These are phyloP conservation scores for Episyrphus balteatus DNA, from an alignment of 1,140 invertebrate species.

Conservation along the genomic window DNA sequence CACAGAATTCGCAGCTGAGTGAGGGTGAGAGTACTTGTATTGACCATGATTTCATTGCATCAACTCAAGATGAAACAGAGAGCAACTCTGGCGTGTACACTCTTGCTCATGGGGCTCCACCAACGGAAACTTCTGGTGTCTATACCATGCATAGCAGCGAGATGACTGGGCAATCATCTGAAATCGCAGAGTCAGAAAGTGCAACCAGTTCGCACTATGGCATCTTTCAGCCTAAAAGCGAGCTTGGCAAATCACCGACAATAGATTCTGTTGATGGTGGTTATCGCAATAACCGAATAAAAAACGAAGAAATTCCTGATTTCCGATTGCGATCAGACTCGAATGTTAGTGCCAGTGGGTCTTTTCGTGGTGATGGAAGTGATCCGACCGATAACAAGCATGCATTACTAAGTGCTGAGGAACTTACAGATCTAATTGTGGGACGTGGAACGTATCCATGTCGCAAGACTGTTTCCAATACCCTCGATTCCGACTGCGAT, in stretches of 20 bases:
- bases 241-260: conserved; percentile 6
- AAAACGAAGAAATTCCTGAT: conserved; percentile 10
- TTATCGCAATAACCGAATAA: conserved; percentile 8
- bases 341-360: conserved; percentile 58
- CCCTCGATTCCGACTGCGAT: conserved; percentile 76
- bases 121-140: conserved; percentile 65
- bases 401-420: conserved; percentile 61
- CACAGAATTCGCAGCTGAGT: conserved; percentile 65
- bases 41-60: conserved; percentile 41
- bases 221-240: conserved; percentile 37
- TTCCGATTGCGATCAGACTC: conserved; percentile 60
- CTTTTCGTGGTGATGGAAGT: conserved; percentile 74
- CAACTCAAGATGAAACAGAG: conserved; percentile 37
- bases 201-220: conserved; percentile 42
- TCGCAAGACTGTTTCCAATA: conserved; percentile 66
- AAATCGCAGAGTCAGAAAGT: conserved; percentile 35
- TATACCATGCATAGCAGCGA: conserved; percentile 65
- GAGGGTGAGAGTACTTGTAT: conserved; percentile 44
- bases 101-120: conserved; percentile 42
- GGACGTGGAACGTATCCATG: conserved; percentile 63
- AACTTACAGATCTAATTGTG: conserved; percentile 70
- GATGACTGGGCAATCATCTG: conserved; percentile 37
- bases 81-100: conserved; percentile 41
- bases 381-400: conserved; percentile 68
- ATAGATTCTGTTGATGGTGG: conserved; percentile 13